These are phyloP conservation scores for Lepus europaeus DNA, from an alignment of 2,113 vertebrate species.

Conservation along the genomic window DNA sequence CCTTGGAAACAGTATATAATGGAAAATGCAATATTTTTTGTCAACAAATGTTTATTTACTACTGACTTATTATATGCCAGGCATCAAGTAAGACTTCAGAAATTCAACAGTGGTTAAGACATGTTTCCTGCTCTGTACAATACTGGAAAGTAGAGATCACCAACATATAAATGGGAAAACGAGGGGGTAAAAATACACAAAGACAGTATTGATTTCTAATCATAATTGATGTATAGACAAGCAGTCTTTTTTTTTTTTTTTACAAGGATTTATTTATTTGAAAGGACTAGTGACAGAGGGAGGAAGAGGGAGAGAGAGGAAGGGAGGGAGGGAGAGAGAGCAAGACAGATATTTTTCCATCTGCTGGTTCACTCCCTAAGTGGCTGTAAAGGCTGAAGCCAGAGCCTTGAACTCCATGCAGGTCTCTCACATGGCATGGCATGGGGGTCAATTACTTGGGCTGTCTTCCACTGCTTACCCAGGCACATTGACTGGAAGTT, in stretches of 20 bases:
- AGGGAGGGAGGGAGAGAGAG: too few species aligned
- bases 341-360: too few species aligned
- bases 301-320: too few species aligned
- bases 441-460: too few species aligned
- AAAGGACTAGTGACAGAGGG: too few species aligned
- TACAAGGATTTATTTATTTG: too few species aligned
- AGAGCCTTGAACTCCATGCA: too few species aligned
- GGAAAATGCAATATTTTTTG: constrained; percentile 17
- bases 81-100: not conserved
- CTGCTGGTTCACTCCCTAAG: too few species aligned
- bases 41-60: not conserved
- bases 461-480: too few species aligned
- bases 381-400: too few species aligned
- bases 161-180: not conserved
- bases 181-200: constrained; percentile 36
- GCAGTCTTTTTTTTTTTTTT: not conserved
- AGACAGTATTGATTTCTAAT: constrained; percentile 43
- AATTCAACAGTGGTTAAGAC: not conserved
- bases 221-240: constrained; percentile 26
- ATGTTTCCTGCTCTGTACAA: not conserved
- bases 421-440: too few species aligned
- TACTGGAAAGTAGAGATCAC: not conserved
- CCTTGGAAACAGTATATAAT: not conserved
- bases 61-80: not conserved
- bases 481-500: too few species aligned